Evolutionary conservation across 2,113 vertebrate species (phyloP).

Genomic region (Polypterus senegalus): DNA sequence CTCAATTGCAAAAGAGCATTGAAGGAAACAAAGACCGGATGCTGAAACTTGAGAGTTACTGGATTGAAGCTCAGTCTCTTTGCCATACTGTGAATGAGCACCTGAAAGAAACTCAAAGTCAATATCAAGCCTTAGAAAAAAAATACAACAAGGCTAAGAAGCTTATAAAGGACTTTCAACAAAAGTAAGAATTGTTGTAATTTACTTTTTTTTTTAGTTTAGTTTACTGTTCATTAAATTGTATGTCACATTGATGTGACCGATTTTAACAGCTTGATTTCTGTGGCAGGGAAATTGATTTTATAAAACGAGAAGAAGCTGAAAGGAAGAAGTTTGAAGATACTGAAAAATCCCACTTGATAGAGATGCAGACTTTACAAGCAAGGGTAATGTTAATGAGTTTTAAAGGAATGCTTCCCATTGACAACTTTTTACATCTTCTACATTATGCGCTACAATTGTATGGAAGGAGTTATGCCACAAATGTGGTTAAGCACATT

Average conservation of each 20-base stretch:
- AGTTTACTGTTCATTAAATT: too few species aligned
- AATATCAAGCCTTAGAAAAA: conserved; percentile 92
- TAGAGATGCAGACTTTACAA: conserved; percentile 85
- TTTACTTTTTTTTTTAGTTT: too few species aligned
- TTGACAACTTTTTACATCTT: too few species aligned
- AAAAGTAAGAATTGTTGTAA: conserved; percentile 78
- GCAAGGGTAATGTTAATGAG: conserved; percentile 49
- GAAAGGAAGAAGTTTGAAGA: conserved; percentile 90
- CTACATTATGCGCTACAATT: too few species aligned
- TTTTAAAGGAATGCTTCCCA: too few species aligned
- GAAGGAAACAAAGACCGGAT: conserved; percentile 97
- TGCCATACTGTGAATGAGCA: conserved; percentile 95
- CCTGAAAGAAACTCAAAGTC: conserved; percentile 91
- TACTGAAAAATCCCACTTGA: conserved; percentile 76
- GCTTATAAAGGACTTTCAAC: conserved; percentile 95
- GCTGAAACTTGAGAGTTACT: conserved; percentile 93
- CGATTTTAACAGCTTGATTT: conserved; percentile 1
- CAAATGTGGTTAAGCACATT: too few species aligned
- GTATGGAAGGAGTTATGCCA: too few species aligned
- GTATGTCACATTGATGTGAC: too few species aligned
- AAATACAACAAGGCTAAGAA: conserved; percentile 99
- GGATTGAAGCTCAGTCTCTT: conserved; percentile 92
- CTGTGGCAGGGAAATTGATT: conserved; percentile 79
- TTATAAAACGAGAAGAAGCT: conserved; percentile 81
- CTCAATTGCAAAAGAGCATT: conserved; percentile 86